Evolutionary conservation across 2,113 vertebrate genomes (phyloP).

Genomic region (Lasiurus cinereus): DNA sequence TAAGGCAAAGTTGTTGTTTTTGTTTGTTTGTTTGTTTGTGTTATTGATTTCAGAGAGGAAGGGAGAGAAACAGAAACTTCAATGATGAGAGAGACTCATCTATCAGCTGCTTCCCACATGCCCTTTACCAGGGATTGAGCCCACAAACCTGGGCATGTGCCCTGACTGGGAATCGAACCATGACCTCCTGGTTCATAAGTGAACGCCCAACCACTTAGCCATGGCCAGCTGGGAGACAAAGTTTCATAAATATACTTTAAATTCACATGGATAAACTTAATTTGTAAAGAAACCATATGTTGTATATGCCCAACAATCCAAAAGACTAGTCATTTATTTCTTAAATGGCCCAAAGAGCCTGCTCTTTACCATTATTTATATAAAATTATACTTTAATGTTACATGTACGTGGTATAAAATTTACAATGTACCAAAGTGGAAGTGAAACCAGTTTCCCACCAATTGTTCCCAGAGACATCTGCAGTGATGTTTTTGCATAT

Average conservation of each 20-base stretch:
- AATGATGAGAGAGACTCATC: no score
- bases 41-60: no score
- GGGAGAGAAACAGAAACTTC: no score
- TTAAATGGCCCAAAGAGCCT: not conserved
- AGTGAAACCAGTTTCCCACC: not conserved
- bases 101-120: no score
- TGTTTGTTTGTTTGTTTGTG: no score
- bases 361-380: not conserved
- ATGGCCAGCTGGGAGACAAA: not conserved
- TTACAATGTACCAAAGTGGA: not conserved
- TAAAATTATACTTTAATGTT: constrained; percentile 15
- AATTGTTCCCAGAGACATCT: not conserved
- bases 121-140: no score
- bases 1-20: not conserved
- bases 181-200: no score
- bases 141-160: no score
- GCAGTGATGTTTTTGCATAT: not conserved
- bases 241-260: not conserved
- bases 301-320: not conserved
- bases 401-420: not conserved
- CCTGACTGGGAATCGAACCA: no score
- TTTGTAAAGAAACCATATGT: not conserved
- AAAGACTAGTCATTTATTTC: not conserved
- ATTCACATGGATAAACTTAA: not conserved
- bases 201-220: no score